Conservation (phyloP, 2,797 vertebrate genomes). For the Acanthopagrus latus region DNA sequence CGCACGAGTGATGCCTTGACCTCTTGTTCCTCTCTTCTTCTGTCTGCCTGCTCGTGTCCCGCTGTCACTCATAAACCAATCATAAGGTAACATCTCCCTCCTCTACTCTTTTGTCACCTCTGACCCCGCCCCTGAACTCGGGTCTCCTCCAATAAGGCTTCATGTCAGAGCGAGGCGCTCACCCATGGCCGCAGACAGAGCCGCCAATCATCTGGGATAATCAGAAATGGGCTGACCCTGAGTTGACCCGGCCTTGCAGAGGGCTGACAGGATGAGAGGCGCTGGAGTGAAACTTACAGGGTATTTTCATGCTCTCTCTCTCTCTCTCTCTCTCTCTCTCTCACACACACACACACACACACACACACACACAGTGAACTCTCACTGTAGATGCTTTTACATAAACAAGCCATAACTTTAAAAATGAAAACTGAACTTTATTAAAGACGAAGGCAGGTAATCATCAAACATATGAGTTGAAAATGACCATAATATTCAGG, state of each 20-base stretch:
- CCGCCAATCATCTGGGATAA: slow-evolving; percentile 82
- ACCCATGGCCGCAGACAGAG: slow-evolving; percentile 72
- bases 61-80: slow-evolving; percentile 83
- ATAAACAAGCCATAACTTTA: not conserved
- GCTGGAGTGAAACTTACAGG: slow-evolving; percentile 65
- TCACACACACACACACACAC: slow-evolving; percentile 23
- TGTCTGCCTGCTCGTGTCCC: slow-evolving; percentile 55
- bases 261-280: slow-evolving; percentile 61
- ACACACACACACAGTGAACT: slow-evolving; percentile 14
- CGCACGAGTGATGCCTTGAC: slow-evolving; percentile 53
- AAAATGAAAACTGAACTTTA: not conserved
- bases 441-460: not conserved
- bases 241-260: slow-evolving; percentile 70
- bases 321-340: slow-evolving; percentile 24
- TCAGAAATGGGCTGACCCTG: slow-evolving; percentile 77
- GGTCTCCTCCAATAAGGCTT: slow-evolving; percentile 78
- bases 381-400: not conserved
- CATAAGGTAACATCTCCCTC: slow-evolving; percentile 79
- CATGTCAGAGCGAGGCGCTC: slow-evolving; percentile 67
- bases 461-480: not conserved
- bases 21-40: slow-evolving; percentile 40
- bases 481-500: not conserved
- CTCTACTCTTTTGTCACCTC: slow-evolving; percentile 62
- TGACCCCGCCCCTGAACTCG: slow-evolving; percentile 75
- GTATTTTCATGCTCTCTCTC: slow-evolving; percentile 52